Percentiles rank a stretch among this genome's conserved stretches.
phyloP scores from a whole-genome alignment of 2,888 invertebrate species.

The Pilophorus perplexus region DNA sequence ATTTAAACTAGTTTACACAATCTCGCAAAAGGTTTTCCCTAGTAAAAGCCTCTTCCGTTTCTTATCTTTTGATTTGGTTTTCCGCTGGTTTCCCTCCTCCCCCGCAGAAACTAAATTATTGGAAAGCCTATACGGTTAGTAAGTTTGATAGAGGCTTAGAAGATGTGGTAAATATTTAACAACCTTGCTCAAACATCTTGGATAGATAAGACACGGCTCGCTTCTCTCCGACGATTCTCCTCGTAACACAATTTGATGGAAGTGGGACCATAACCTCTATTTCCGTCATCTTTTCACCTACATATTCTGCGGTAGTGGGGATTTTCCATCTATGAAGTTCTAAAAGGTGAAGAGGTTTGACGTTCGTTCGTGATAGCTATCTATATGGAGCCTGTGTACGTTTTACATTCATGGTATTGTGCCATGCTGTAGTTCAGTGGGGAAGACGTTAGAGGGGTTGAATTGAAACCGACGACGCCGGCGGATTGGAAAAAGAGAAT shows the following conservation, averaged over 20 bases:
- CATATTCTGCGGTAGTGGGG: not conserved
- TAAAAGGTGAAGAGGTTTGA: no score
- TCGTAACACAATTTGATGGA: constrained; percentile 40
- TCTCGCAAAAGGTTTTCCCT: no score
- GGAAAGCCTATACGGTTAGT: constrained; percentile 33
- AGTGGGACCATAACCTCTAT: constrained; percentile 25
- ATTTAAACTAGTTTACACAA: constrained; percentile 33
- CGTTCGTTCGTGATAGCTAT: no score
- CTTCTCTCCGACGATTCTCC: constrained; percentile 14
- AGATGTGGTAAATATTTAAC: constrained; percentile 39
- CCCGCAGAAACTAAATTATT: constrained; percentile 27
- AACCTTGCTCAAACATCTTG: constrained; percentile 40
- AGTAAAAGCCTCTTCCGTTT: not conserved
- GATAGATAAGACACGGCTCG: constrained; percentile 38
- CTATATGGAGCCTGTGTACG: no score
- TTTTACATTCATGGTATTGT: no score
- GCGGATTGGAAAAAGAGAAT: no score
- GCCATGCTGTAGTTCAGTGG: no score
- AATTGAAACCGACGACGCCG: no score
- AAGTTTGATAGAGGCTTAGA: constrained; percentile 38
- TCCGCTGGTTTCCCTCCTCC: constrained; percentile 4
- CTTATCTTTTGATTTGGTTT: constrained; percentile 35
- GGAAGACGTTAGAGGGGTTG: no score
- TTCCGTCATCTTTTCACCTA: constrained; percentile 8
- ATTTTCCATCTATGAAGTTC: constrained; percentile 20